A percentile compares a stretch with the other conserved stretches of the same genome.
Evolutionary conservation across 1,140 invertebrate genomes (phyloP).

Genomic region (Mamestra configurata): DNA sequence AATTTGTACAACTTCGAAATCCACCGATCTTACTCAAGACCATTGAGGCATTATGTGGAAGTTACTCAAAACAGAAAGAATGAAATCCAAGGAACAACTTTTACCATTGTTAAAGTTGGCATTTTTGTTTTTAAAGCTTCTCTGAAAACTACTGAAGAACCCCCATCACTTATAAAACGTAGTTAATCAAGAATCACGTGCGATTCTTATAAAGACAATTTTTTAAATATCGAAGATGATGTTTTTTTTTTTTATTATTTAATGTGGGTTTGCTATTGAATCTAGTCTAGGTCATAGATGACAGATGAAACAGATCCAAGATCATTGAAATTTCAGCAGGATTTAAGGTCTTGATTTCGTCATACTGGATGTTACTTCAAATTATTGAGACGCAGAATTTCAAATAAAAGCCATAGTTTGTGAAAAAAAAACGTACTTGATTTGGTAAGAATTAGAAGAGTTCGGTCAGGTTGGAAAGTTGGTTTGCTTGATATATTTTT

Average conservation of each 20-base stretch:
- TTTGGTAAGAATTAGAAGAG: neutral
- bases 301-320: no score
- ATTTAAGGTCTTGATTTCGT: neutral
- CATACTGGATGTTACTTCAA: neutral
- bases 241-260: no score
- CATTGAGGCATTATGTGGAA: slow-evolving; percentile 9
- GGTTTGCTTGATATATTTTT: no score
- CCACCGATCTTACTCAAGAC: neutral
- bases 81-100: neutral
- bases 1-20: slow-evolving; percentile 24
- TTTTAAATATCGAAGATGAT: neutral
- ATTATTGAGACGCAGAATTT: no score
- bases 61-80: slow-evolving; percentile 17
- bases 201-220: neutral
- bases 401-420: no score
- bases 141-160: neutral
- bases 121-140: slow-evolving; percentile 27
- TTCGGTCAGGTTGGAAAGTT: no score
- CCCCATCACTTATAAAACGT: neutral
- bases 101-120: neutral
- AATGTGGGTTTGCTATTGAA: no score
- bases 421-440: no score
- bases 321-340: neutral
- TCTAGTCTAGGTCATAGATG: no score
- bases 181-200: slow-evolving; percentile 5